phyloP scores from a whole-genome alignment of 2,113 vertebrate genomes.

The Dipodomys spectabilis region DNA sequence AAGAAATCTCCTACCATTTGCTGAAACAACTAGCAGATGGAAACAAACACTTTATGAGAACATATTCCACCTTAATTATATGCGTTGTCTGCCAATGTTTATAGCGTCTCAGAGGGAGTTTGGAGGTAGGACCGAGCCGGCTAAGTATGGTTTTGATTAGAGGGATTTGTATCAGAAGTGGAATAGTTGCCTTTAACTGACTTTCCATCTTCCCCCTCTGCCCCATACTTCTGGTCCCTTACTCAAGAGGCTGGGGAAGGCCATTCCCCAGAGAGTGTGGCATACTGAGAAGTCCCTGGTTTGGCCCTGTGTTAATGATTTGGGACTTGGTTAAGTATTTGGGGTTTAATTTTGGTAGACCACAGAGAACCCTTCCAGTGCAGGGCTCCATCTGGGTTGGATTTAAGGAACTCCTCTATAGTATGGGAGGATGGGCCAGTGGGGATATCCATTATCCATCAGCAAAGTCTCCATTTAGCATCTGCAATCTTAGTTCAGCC shows the following conservation, averaged over 20 bases:
- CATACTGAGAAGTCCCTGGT: neutral
- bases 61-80: constrained; percentile 68
- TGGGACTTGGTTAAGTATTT: neutral
- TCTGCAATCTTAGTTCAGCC: neutral
- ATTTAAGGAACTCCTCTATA: neutral
- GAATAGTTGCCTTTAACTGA: constrained; percentile 35
- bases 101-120: constrained; percentile 75
- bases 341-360: constrained; percentile 15
- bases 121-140: constrained; percentile 56
- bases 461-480: neutral
- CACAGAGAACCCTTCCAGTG: neutral
- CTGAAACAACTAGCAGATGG: constrained; percentile 71
- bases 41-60: constrained; percentile 73
- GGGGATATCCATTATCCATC: neutral
- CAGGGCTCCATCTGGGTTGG: neutral
- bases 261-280: neutral
- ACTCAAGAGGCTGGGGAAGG: neutral
- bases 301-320: neutral
- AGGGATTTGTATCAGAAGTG: constrained; percentile 60
- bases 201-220: neutral
- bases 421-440: neutral
- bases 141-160: constrained; percentile 80
- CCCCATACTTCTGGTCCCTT: constrained; percentile 1
- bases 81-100: constrained; percentile 72
- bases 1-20: constrained; percentile 59